Conservation (phyloP, 2,797 vertebrate genomes). For the Trematomus bernacchii region DNA sequence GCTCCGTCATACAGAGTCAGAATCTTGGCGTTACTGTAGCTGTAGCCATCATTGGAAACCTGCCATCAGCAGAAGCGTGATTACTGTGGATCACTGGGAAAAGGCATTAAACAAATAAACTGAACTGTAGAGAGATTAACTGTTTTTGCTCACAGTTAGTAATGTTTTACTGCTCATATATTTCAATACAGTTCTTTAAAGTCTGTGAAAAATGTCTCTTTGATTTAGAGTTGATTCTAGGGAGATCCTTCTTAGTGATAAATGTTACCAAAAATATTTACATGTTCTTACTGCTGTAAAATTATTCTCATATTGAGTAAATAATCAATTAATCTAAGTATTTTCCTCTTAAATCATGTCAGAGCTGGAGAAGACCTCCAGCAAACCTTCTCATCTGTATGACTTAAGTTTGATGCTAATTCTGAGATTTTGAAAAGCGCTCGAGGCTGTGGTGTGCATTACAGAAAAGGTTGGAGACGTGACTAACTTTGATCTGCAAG, state of each 20-base stretch:
- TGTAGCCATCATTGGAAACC: constrained; percentile 93
- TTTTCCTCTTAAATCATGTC: not conserved
- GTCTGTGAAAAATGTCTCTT: not conserved
- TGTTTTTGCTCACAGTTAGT: not conserved
- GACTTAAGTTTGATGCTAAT: not conserved
- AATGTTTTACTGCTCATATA: not conserved
- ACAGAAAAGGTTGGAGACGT: not conserved
- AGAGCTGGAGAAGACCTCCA: constrained; percentile 9
- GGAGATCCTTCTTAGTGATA: not conserved
- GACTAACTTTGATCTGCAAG: constrained; percentile 92
- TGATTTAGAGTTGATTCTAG: not conserved
- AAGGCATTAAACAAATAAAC: constrained; percentile 19
- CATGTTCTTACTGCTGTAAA: constrained; percentile 13
- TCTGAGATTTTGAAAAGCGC: not conserved
- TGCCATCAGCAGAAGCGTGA: constrained; percentile 65
- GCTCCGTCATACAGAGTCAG: constrained; percentile 89
- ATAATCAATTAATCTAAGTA: constrained; percentile 3
- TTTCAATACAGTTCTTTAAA: not conserved
- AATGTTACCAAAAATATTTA: constrained; percentile 5
- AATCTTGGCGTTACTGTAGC: constrained; percentile 91
- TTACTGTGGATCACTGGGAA: constrained; percentile 27
- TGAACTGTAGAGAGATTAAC: not conserved
- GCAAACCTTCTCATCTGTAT: constrained; percentile 3
- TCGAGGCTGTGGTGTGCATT: not conserved
- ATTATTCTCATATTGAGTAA: not conserved